phyloP scores from a whole-genome alignment of 2,797 vertebrate species.

The Hipposideros larvatus region DNA sequence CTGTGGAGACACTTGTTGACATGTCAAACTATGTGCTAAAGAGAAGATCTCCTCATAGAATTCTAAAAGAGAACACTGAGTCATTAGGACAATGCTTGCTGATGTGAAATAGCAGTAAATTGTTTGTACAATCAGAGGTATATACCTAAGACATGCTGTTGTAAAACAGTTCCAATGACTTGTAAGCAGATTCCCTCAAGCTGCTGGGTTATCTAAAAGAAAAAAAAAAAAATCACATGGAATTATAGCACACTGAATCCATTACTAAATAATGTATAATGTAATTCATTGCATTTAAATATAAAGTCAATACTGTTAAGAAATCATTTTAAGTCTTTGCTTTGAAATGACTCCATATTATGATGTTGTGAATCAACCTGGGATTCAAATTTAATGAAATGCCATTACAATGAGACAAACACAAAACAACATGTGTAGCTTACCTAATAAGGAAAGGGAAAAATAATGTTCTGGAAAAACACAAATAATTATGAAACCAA shows the following conservation, averaged over 20 bases:
- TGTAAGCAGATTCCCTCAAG: slow-evolving; percentile 99
- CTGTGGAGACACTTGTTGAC: slow-evolving; percentile 98
- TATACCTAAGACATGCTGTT: slow-evolving; percentile 98
- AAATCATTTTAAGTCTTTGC: neutral
- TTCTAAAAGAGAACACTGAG: slow-evolving; percentile 89
- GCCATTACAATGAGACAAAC: neutral
- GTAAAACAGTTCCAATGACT: slow-evolving; percentile 98
- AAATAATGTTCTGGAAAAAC: neutral
- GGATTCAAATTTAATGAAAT: neutral
- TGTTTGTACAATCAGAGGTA: slow-evolving; percentile 40
- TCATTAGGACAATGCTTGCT: slow-evolving; percentile 67
- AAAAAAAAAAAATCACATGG: neutral
- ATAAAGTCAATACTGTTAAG: neutral
- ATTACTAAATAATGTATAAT: slow-evolving; percentile 14
- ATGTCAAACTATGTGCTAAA: slow-evolving; percentile 98
- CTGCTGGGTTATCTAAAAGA: slow-evolving; percentile 97
- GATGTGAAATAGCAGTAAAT: neutral
- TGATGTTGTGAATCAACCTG: neutral
- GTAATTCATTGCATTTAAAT: neutral
- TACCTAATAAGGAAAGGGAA: neutral
- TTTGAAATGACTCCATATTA: slow-evolving; percentile 27
- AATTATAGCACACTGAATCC: neutral
- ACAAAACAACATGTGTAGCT: neutral
- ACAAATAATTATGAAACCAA: neutral
- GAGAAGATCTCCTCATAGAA: slow-evolving; percentile 99